A percentile compares a stretch with the other conserved stretches of the same genome.
Conservation (phyloP, 2,113 vertebrate genomes). For the Aegypius monachus region DNA sequence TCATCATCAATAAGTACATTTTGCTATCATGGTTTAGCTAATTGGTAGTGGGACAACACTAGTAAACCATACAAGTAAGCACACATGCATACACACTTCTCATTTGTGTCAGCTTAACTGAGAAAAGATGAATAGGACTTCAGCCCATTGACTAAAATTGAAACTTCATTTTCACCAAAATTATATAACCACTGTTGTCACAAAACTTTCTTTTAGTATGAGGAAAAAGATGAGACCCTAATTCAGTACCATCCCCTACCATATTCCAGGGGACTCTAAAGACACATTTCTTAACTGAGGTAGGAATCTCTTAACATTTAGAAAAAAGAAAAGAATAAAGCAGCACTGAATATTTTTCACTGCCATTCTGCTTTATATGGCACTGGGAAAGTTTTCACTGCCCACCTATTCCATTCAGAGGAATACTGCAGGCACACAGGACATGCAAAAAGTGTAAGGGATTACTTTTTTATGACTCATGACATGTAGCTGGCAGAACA, state of each 20-base stretch:
- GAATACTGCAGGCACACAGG: not conserved
- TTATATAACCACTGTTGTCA: not conserved
- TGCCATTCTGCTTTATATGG: not conserved
- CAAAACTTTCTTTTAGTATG: not conserved
- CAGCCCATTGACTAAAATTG: not conserved
- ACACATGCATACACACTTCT: accelerated
- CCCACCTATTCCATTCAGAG: not conserved
- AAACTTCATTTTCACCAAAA: not conserved
- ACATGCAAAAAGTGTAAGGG: not conserved
- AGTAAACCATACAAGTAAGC: not conserved
- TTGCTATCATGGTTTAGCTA: not conserved
- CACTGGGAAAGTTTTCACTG: not conserved
- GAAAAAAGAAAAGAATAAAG: not conserved
- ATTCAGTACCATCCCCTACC: not conserved
- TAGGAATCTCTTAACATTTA: not conserved
- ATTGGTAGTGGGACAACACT: not conserved
- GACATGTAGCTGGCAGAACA: not conserved
- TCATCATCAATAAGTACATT: not conserved
- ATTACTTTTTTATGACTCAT: not conserved
- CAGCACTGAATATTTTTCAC: not conserved
- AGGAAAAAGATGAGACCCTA: not conserved
- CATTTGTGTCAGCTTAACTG: not conserved
- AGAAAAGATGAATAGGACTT: not conserved
- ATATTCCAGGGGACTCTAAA: not conserved
- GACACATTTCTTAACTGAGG: not conserved